Evolutionary conservation across 2,113 vertebrate genomes (phyloP).

Genomic region (Calypte anna): DNA sequence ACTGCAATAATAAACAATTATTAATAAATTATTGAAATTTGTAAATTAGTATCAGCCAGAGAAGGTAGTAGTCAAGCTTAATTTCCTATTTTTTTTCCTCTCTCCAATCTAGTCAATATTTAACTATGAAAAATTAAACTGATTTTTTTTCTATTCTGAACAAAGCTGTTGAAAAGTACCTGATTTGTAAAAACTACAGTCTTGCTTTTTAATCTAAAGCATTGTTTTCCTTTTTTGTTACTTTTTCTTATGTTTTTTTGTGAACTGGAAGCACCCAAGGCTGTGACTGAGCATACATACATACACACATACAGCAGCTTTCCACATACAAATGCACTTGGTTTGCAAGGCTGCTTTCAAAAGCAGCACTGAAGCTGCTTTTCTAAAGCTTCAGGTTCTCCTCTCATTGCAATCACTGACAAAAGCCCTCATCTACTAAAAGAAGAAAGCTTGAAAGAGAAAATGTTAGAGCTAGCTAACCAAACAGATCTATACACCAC

Average conservation of each 20-base stretch:
- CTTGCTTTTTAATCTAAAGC: background rate
- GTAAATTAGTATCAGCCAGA: background rate
- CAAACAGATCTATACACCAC: background rate
- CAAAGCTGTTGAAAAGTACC: background rate
- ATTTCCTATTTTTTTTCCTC: background rate
- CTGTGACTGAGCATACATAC: background rate
- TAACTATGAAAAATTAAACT: background rate
- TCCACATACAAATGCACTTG: background rate
- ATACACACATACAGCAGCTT: background rate
- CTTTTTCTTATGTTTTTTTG: background rate
- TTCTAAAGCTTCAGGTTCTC: background rate
- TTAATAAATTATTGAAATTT: background rate
- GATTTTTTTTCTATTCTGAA: background rate
- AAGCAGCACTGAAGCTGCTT: background rate
- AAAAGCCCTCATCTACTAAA: background rate
- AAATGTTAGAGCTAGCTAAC: background rate
- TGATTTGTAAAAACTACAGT: background rate
- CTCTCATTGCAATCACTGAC: background rate
- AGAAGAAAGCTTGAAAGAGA: background rate
- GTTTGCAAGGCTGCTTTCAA: background rate
- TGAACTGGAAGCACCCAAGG: background rate
- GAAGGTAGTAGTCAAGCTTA: background rate
- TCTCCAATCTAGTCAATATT: background rate
- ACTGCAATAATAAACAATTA: background rate
- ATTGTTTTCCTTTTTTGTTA: background rate